Conservation (phyloP, 2,113 vertebrate species). For the Cebus imitator region DNA sequence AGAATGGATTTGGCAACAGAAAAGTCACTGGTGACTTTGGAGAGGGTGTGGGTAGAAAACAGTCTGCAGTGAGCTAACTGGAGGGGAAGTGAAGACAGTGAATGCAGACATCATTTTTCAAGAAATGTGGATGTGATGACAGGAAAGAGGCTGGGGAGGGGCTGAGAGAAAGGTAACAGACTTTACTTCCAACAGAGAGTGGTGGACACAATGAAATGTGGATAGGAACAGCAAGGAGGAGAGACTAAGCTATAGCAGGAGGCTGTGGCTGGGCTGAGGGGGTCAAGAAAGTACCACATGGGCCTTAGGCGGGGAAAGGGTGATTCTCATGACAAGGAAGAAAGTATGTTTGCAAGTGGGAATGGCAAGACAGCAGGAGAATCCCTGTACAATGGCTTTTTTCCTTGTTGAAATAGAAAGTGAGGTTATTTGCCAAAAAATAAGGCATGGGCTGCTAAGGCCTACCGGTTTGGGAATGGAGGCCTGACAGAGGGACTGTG, state of each 20-base stretch:
- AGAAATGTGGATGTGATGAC: background rate
- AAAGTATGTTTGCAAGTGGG: background rate
- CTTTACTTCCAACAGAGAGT: background rate
- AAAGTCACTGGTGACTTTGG: background rate
- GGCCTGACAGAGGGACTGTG: background rate
- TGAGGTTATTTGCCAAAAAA: conserved; percentile 1
- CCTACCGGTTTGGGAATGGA: background rate
- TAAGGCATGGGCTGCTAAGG: background rate
- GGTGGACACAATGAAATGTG: background rate
- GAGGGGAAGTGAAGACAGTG: background rate
- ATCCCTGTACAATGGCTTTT: background rate
- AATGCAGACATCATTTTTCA: background rate
- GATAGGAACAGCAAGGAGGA: background rate
- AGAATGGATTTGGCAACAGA: background rate
- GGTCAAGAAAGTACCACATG: background rate
- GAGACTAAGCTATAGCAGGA: background rate
- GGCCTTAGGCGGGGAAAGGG: background rate
- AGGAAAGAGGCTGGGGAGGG: background rate
- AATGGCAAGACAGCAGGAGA: background rate
- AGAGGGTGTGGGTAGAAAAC: background rate
- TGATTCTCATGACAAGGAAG: background rate
- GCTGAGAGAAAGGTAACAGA: background rate
- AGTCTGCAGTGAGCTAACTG: background rate
- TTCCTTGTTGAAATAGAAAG: background rate
- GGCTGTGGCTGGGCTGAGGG: background rate